phyloP scores from a whole-genome alignment of 2,888 invertebrate species.

The Globia sparganii region DNA sequence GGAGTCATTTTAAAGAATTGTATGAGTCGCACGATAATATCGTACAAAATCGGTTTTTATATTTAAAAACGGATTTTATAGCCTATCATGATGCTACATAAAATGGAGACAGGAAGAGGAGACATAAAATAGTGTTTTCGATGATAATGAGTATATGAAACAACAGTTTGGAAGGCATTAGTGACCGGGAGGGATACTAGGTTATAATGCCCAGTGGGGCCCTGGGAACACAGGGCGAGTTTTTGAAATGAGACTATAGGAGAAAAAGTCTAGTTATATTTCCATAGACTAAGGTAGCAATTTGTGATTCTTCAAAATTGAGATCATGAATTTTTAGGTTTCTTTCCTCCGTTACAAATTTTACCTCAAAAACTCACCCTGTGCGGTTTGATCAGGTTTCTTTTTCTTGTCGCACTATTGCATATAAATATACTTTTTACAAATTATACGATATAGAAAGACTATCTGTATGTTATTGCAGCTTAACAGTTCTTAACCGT shows the following conservation, averaged over 20 bases:
- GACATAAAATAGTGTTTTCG: neutral
- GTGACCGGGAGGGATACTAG: neutral
- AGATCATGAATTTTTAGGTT: neutral
- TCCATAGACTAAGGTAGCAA: neutral
- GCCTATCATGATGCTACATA: neutral
- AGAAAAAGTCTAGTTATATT: neutral
- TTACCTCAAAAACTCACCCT: slow-evolving; percentile 12
- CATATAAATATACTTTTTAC: slow-evolving; percentile 16
- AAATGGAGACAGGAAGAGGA: neutral
- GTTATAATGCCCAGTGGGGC: too few relatives aligned
- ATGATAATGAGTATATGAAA: neutral
- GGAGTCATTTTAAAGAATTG: slow-evolving; percentile 20
- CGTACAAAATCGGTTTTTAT: neutral
- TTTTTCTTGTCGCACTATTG: slow-evolving; percentile 8
- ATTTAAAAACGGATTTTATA: neutral
- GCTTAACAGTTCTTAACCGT: neutral
- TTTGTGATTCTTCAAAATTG: neutral
- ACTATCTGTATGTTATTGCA: neutral
- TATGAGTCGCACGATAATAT: slow-evolving; percentile 13
- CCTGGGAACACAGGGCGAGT: neutral
- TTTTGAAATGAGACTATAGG: neutral
- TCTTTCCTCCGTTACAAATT: neutral
- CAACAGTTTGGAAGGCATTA: slow-evolving; percentile 11
- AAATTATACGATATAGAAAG: neutral
- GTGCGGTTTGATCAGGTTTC: neutral